These are phyloP conservation scores for Silurus asotus DNA, from an alignment of 2,113 vertebrate species.

Conservation along the genomic window DNA sequence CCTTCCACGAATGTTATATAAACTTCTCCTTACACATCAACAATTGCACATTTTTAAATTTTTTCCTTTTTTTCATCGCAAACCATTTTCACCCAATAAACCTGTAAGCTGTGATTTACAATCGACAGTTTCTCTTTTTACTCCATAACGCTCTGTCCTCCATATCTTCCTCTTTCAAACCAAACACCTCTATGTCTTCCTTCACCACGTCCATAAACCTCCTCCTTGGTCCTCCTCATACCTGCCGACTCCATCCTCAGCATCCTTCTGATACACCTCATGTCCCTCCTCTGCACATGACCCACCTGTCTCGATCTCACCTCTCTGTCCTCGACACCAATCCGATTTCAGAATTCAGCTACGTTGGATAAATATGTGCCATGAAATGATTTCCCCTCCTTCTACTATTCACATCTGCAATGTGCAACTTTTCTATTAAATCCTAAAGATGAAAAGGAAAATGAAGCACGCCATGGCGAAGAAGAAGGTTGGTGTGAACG, in stretches of 20 bases:
- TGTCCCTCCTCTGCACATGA: too few relatives aligned
- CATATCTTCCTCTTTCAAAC: too few relatives aligned
- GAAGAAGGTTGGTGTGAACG: constrained; percentile 29
- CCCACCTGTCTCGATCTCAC: too few relatives aligned
- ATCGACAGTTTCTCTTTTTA: too few relatives aligned
- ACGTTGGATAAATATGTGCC: not conserved
- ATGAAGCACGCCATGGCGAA: constrained; percentile 51
- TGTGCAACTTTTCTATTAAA: not conserved
- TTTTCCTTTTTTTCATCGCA: not conserved
- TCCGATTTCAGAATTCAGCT: not conserved
- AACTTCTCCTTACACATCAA: not conserved
- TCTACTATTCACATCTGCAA: not conserved
- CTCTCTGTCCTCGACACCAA: too few relatives aligned
- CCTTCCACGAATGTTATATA: not conserved
- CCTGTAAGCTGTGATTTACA: not conserved
- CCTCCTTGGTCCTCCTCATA: too few relatives aligned
- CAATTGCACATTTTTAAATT: not conserved
- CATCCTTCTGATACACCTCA: too few relatives aligned
- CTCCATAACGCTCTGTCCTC: too few relatives aligned
- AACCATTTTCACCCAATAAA: not conserved
- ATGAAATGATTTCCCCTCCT: not conserved
- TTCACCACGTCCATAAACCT: too few relatives aligned
- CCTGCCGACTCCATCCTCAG: too few relatives aligned
- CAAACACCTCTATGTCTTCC: too few relatives aligned
- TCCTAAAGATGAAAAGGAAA: constrained; percentile 66